Evolutionary conservation across 2,797 vertebrate species (phyloP).

Genomic region (Gymnoscopelus braueri): DNA sequence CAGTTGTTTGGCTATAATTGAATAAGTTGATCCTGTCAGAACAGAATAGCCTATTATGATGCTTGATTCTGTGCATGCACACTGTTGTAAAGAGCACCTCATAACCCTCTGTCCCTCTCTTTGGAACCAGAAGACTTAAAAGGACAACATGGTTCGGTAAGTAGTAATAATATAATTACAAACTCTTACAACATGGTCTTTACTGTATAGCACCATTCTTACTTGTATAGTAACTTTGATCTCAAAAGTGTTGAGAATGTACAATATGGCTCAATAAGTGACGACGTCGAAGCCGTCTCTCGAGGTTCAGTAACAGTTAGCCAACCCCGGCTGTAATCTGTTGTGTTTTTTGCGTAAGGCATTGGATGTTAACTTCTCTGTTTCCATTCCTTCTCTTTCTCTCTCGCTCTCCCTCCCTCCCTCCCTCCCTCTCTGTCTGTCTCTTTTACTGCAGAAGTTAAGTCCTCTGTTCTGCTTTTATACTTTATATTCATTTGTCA

Average conservation of each 20-base stretch:
- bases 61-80: not conserved
- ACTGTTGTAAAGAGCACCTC: constrained; percentile 26
- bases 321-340: constrained; percentile 22
- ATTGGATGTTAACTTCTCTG: constrained; percentile 65
- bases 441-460: constrained; percentile 48
- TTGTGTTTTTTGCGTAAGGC: constrained; percentile 40
- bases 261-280: no score
- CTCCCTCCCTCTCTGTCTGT: constrained; percentile 4
- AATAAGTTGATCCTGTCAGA: not conserved
- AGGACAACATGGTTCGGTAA: constrained; percentile 84
- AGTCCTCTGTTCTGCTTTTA: constrained; percentile 58
- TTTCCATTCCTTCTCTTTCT: constrained; percentile 69
- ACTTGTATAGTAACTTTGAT: no score
- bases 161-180: constrained; percentile 44
- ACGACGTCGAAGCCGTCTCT: not conserved
- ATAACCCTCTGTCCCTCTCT: constrained; percentile 49
- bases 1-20: constrained; percentile 26
- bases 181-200: no score
- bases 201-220: no score
- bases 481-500: no score
- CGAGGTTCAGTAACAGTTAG: constrained; percentile 18
- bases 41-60: not conserved
- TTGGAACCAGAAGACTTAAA: constrained; percentile 57
- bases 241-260: no score
- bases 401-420: not conserved